phyloP scores from a whole-genome alignment of 1,140 invertebrate species.

The Ylistrum balloti region DNA sequence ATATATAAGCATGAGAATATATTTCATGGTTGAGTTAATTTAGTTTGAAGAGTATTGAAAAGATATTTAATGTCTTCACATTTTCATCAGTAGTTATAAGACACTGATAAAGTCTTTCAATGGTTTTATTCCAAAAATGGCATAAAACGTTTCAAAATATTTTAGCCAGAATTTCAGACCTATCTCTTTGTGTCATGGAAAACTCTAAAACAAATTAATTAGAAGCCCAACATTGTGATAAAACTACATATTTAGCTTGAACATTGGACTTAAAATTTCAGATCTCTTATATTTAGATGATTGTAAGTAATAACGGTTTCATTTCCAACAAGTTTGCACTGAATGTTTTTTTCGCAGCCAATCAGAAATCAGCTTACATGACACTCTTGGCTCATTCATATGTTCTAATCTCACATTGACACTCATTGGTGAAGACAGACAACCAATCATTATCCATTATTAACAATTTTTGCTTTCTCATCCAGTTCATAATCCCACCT shows the following conservation, averaged over 20 bases:
- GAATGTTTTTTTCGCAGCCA: constrained; percentile 37
- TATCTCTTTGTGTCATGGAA: neutral
- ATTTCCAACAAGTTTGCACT: constrained; percentile 12
- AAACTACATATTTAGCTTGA: neutral
- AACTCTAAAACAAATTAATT: neutral
- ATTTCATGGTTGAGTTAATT: neutral
- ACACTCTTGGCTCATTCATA: constrained; percentile 27
- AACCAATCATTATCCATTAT: constrained; percentile 3
- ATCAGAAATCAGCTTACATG: constrained; percentile 28
- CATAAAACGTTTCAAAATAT: neutral
- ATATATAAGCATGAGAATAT: neutral
- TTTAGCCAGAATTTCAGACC: constrained; percentile 6
- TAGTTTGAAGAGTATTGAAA: neutral
- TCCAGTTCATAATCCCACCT: neutral
- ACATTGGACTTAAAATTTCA: constrained; percentile 9
- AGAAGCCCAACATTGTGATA: neutral
- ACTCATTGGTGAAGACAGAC: constrained; percentile 20
- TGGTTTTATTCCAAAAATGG: neutral
- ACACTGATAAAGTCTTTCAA: too few relatives aligned
- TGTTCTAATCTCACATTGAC: constrained; percentile 28
- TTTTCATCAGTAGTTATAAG: too few relatives aligned
- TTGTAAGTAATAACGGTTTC: constrained; percentile 2
- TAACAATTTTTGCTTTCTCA: constrained; percentile 25
- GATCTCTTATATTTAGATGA: constrained; percentile 11
- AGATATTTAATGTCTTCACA: neutral